Base-by-base conservation (phyloP, 2,888 invertebrate genomes). In the Sinelater perroti region DNA sequence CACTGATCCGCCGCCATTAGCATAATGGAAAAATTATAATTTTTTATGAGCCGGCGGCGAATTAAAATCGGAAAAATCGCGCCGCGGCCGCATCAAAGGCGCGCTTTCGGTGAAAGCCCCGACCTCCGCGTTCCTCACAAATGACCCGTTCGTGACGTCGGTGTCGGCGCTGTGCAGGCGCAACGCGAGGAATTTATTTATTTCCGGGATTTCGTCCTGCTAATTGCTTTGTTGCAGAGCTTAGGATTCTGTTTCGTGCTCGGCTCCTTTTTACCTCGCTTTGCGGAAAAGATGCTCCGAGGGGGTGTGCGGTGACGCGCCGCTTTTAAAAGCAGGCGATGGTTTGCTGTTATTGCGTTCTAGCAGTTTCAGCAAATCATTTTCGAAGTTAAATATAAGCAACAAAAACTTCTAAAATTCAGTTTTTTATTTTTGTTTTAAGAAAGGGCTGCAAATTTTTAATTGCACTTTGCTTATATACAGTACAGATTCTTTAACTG, bases 171-270 rank as follows among this genome's bases (percentile, higher is more conserved):
- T 44, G 14, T 16, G 11, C 16, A 30, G 10, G 5, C 17, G 7
- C 14, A 6, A 13, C 42, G 13, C 16, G 42, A 26, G 30, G 28
- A 30, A 44, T 30, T 44, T 30, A 44, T 44, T 44, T 44, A 44
- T 44, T 44, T 44, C 11, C 16, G 3, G 42, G 42, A 42, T 14
- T 26, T 5, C 16, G 42, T 42, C 14, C 14, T 8, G 16, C 26
- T 42, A 42, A 42, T 42, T 42, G 24, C 26, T 42, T 33, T 38
- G 20, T 14, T 8, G 17, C 14, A 42, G 26, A 42, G 42, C 42
- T 26, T 42, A 20, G 38, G 36, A 20, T 38, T 10, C n/a, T 20
- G 13, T 38, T 20, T 20, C 20, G n/a, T n/a, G n/a, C n/a, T n/a
- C n/a, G n/a, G n/a, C n/a, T n/a, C n/a, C n/a, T n/a, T n/a, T n/a